Evolutionary conservation across 2,797 vertebrate species (phyloP), one percentile per base, ranked within the genome.

Genomic region (Hypotaenidia philippensis): DNA sequence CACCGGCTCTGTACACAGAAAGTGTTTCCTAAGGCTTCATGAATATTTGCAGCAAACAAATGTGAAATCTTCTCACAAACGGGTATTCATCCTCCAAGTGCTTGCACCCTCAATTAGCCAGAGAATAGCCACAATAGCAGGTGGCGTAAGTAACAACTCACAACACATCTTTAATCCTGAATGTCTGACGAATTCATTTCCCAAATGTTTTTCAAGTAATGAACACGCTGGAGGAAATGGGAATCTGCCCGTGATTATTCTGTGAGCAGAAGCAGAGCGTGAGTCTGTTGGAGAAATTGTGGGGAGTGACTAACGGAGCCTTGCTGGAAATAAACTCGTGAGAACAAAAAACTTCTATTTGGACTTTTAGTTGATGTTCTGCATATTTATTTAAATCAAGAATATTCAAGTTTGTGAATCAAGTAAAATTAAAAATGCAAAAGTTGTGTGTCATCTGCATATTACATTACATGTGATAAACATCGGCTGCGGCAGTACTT

Each of bases 371-470:
- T 92, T 94, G 72, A 94, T 70, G 89, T 89, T 95, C 90, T 87
- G 89, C 83, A 75, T 95, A 95, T 96, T 97, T 95, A 96, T 96
- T 97, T 96, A 79, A 92, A 93, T 83, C 75, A 94, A 93, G 91
- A 96, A 96, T 90, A 95, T 90, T 97, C 94, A 95, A 89, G 59
- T 96, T 94, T 77, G 90, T 74, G 91, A 88, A 89, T 93, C 92
- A 95, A 96, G 81, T 81, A 96, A 94, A 92, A 94, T 94, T 89
- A 95, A 97, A 95, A 96, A 89, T 57, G 92, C 87, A 91, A 96
- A 94, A 94, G 87, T 32, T 86, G 55, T 72, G 86, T 77, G 92
- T 71, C 69, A 93, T 89, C 79, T 91, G 89, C 85, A 95, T 69
- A 89, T 85, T 89, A 94, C 96, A 95, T 96, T 92, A 93, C 94